Percentiles rank a stretch among this genome's conserved stretches.
phyloP scores from a whole-genome alignment of 1,140 invertebrate species.

The Pantala flavescens region DNA sequence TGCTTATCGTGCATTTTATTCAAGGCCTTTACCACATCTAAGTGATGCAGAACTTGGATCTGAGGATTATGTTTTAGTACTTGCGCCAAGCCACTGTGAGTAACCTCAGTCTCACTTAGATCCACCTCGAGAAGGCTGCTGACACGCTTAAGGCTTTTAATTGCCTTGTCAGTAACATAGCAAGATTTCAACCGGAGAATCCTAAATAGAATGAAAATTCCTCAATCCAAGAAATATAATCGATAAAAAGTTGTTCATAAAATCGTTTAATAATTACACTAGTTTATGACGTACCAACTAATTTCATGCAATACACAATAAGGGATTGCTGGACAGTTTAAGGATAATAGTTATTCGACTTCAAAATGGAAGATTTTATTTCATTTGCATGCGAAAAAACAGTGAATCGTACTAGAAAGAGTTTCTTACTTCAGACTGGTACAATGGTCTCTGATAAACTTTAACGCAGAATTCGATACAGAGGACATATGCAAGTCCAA shows the following conservation, averaged over 20 bases:
- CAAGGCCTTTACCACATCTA: constrained; percentile 20
- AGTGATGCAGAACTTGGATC: constrained; percentile 18
- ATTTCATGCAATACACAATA: no score
- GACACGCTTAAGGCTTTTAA: constrained; percentile 19
- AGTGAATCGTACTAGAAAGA: no score
- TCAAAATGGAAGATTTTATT: no score
- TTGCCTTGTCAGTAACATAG: constrained; percentile 21
- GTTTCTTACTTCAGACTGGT: constrained; percentile 20
- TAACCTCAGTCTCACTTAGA: constrained; percentile 22
- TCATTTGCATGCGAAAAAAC: no score
- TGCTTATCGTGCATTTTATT: constrained; percentile 19
- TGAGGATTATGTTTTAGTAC: constrained; percentile 21
- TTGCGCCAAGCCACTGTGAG: constrained; percentile 17
- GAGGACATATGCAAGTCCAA: constrained; percentile 21
- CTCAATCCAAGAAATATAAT: neutral
- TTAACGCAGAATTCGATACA: constrained; percentile 15
- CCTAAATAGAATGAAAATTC: constrained; percentile 16
- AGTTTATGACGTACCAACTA: no score
- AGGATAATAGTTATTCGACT: no score
- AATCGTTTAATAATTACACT: no score
- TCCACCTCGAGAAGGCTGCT: constrained; percentile 20
- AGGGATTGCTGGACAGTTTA: no score
- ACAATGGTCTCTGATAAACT: constrained; percentile 22
- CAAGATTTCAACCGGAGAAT: constrained; percentile 20
- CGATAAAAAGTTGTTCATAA: neutral